Evolutionary conservation across 2,888 invertebrate genomes (phyloP).

Genomic region (Thymelicus lineola): DNA sequence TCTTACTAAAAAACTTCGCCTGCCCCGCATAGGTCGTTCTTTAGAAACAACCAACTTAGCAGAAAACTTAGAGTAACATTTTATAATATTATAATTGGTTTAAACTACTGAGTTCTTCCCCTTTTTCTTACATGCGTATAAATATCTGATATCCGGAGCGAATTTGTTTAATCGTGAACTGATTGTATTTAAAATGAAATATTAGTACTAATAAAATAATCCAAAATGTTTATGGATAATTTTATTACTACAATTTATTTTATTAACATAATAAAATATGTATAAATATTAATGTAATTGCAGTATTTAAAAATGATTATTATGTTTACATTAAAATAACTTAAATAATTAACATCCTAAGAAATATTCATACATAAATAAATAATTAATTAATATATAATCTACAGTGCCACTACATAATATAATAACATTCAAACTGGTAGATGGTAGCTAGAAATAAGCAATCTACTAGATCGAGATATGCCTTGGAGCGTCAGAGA

Average conservation of each 20-base stretch:
- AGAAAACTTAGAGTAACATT: neutral
- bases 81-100: neutral
- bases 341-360: too few relatives aligned
- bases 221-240: too few relatives aligned
- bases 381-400: neutral
- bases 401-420: neutral
- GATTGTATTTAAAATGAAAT: too few relatives aligned
- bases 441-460: neutral
- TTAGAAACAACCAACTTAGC: neutral
- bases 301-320: too few relatives aligned
- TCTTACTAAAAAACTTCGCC: neutral
- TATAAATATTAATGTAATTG: too few relatives aligned
- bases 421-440: neutral
- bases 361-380: neutral
- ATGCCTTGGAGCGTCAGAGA: conserved; percentile 6
- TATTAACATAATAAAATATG: too few relatives aligned
- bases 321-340: too few relatives aligned
- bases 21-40: neutral
- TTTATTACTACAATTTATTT: too few relatives aligned
- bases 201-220: too few relatives aligned
- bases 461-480: conserved; percentile 1
- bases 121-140: too few relatives aligned
- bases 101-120: neutral
- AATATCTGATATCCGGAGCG: too few relatives aligned
- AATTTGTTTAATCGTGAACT: too few relatives aligned